Percentiles rank a stretch among this genome's conserved stretches.
Conservation (phyloP, 2,113 vertebrate species). For the Pterophyllum scalare region DNA sequence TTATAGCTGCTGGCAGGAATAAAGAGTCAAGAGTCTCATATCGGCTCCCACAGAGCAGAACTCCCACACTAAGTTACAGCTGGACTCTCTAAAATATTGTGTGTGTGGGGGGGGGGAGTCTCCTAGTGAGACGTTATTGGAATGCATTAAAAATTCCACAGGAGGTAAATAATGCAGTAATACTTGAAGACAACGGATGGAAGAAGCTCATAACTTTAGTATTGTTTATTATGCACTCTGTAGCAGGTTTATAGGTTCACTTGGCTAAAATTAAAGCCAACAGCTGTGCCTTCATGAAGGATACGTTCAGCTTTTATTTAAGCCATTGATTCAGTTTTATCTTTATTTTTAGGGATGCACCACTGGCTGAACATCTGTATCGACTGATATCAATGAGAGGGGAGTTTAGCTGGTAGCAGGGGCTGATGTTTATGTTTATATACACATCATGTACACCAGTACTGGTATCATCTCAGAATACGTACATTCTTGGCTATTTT, state of each 20-base stretch:
- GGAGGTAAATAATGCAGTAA: neutral
- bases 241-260: neutral
- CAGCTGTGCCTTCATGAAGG: neutral
- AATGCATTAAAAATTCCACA: neutral
- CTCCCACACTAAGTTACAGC: slow-evolving; percentile 26
- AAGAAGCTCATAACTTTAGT: neutral
- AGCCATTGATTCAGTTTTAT: neutral
- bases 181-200: neutral
- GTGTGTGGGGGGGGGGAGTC: no score
- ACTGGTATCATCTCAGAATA: neutral
- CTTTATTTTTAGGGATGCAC: neutral
- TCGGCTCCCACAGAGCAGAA: slow-evolving; percentile 29
- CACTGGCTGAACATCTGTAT: neutral
- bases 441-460: neutral
- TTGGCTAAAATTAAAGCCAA: neutral
- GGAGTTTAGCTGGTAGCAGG: neutral
- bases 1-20: slow-evolving; percentile 61
- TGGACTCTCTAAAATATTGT: slow-evolving; percentile 7
- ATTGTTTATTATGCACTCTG: neutral
- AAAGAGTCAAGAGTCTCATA: slow-evolving; percentile 23
- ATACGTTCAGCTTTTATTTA: neutral
- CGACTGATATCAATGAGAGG: neutral
- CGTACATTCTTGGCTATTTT: neutral
- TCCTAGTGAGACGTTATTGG: neutral
- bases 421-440: neutral